These are phyloP conservation scores for Passerina amoena DNA, from an alignment of 2,113 vertebrate species.

Conservation along the genomic window DNA sequence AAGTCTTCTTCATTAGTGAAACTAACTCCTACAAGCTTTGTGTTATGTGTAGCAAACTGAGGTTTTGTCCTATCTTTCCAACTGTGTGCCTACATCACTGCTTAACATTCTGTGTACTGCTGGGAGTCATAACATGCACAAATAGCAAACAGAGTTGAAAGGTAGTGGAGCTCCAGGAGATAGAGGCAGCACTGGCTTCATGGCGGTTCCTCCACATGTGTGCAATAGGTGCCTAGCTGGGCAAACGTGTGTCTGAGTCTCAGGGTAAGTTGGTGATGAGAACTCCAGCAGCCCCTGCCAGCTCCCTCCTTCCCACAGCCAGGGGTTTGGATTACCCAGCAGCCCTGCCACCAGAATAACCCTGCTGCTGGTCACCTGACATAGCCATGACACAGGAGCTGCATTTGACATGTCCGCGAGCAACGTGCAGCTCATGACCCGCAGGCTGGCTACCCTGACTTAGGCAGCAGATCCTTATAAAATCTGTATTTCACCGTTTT, in stretches of 20 bases:
- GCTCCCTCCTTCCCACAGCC: conserved; percentile 26
- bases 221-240: not conserved
- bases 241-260: not conserved
- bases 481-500: not conserved
- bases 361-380: conserved; percentile 12
- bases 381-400: not conserved
- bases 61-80: not conserved
- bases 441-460: not conserved
- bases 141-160: not conserved
- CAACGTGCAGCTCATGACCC: not conserved
- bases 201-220: fast-evolving
- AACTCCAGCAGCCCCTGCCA: conserved; percentile 23
- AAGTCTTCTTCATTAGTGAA: not conserved
- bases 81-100: not conserved
- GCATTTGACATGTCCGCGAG: not conserved
- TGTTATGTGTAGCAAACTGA: not conserved
- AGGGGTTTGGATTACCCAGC: conserved; percentile 38
- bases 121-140: not conserved
- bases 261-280: not conserved
- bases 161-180: not conserved
- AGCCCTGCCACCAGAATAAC: conserved; percentile 32
- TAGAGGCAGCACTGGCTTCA: not conserved
- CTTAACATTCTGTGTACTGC: not conserved
- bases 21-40: not conserved
- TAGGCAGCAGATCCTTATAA: not conserved